These are phyloP conservation scores for Psittacula derbiana DNA, from an alignment of 2,797 vertebrate species.

Conservation along the genomic window DNA sequence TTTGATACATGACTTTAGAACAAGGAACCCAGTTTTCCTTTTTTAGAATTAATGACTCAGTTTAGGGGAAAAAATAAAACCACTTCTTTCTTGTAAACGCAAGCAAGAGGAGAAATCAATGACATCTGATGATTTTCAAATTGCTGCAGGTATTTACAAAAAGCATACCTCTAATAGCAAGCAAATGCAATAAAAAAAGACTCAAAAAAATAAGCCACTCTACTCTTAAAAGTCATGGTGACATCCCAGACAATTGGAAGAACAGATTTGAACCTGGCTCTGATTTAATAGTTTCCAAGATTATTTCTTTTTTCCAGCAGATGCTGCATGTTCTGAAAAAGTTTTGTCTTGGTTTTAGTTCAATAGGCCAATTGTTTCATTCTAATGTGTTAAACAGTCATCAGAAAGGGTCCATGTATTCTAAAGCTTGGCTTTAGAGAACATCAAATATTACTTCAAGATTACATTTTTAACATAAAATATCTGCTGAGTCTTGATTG, in stretches of 20 bases:
- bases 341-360: background rate
- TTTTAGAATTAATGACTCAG: background rate
- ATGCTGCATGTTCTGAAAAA: background rate
- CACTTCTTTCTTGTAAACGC: background rate
- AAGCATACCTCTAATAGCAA: background rate
- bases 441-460: background rate
- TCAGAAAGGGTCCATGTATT: background rate
- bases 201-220: background rate
- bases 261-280: background rate
- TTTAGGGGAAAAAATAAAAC: accelerated
- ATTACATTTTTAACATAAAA: background rate
- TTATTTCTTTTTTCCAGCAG: accelerated
- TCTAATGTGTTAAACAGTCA: background rate
- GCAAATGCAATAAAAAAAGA: background rate
- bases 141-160: background rate
- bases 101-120: background rate
- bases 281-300: background rate
- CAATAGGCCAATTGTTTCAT: background rate
- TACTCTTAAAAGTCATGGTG: background rate
- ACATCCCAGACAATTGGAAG: background rate
- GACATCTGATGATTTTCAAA: background rate
- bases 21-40: background rate
- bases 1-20: background rate
- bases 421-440: background rate
- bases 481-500: background rate